Evolutionary conservation across 2,888 invertebrate species (phyloP).

Genomic region (Hemicrepidius hirtus): DNA sequence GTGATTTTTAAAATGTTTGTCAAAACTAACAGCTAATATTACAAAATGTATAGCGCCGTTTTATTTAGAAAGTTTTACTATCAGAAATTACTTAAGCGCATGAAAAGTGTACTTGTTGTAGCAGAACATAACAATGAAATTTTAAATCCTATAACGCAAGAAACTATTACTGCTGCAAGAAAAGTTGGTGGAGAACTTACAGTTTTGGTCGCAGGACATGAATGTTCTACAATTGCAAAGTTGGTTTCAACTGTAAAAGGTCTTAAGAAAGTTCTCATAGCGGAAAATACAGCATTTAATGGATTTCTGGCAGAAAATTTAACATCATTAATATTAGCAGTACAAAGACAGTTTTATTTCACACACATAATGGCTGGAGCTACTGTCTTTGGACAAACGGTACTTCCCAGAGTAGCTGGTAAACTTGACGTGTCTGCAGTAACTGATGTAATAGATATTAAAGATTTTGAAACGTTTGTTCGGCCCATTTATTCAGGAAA

Average conservation of each 20-base stretch:
- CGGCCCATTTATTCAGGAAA: constrained; percentile 97
- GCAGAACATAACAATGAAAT: constrained; percentile 94
- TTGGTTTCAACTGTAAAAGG: constrained; percentile 85
- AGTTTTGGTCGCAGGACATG: constrained; percentile 90
- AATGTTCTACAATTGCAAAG: constrained; percentile 87
- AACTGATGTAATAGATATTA: constrained; percentile 91
- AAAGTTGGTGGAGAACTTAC: constrained; percentile 91
- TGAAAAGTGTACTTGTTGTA: constrained; percentile 86
- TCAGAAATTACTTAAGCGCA: constrained; percentile 35
- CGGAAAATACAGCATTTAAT: constrained; percentile 89
- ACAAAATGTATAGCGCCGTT: not conserved
- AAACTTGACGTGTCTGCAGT: constrained; percentile 95
- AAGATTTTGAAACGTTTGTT: constrained; percentile 91
- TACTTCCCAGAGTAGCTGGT: constrained; percentile 90
- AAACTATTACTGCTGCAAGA: constrained; percentile 90
- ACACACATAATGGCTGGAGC: constrained; percentile 95
- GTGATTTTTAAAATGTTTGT: no score
- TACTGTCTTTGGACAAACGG: constrained; percentile 90
- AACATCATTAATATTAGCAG: constrained; percentile 87
- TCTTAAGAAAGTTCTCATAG: constrained; percentile 87
- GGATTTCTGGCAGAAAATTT: constrained; percentile 90
- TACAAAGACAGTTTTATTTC: constrained; percentile 92
- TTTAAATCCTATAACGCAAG: constrained; percentile 86
- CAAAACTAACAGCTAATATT: no score
- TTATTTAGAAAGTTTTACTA: not conserved